Conservation (phyloP, 2,888 invertebrate genomes). For the Athripsodes cinereus region DNA sequence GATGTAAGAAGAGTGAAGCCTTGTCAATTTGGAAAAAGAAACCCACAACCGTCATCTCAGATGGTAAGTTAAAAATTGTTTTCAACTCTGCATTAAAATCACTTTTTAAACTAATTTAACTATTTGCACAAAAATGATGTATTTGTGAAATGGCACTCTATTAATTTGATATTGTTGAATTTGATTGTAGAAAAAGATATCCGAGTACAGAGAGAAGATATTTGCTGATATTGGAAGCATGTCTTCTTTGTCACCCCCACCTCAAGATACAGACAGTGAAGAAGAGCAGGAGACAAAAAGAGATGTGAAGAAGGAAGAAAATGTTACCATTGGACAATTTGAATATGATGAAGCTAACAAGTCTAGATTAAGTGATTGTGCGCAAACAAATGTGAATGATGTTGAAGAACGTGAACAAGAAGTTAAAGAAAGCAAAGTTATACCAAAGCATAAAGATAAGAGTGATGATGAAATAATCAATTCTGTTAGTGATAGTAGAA, state of each 20-base stretch:
- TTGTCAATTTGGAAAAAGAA: background rate
- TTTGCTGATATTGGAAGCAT: background rate
- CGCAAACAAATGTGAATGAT: background rate
- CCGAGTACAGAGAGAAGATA: background rate
- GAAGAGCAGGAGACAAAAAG: background rate
- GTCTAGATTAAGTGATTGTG: background rate
- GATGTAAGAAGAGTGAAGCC: constrained; percentile 41
- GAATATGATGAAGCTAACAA: background rate
- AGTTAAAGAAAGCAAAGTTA: background rate
- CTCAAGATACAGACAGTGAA: background rate
- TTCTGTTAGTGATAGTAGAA: background rate
- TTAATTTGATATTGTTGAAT: background rate
- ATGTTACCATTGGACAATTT: background rate
- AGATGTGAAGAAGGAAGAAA: background rate
- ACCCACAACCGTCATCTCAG: background rate
- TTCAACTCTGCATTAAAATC: no score
- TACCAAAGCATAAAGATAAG: no score
- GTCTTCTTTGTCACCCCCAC: background rate
- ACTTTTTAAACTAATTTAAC: background rate
- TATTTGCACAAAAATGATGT: background rate
- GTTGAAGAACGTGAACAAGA: background rate
- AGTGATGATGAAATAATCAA: no score
- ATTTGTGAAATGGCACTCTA: background rate
- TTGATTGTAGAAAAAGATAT: background rate
- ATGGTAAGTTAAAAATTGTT: background rate